A percentile compares a stretch with the other conserved stretches of the same genome.
Conservation (phyloP, 2,797 vertebrate genomes). For the Zalophus californianus region DNA sequence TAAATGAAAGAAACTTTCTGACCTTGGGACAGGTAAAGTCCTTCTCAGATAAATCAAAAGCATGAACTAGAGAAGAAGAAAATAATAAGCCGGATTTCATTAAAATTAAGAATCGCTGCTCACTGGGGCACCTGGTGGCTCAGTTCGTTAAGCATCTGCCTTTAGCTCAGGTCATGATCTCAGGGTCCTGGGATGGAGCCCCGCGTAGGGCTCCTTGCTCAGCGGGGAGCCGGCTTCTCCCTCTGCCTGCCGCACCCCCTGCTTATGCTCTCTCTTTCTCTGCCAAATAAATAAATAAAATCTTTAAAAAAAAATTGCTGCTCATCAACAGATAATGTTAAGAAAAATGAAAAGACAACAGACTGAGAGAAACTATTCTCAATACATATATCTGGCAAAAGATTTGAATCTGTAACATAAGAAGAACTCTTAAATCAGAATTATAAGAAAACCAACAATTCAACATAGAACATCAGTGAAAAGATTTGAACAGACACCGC, state of each 20-base stretch:
- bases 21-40: background rate
- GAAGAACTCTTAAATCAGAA: background rate
- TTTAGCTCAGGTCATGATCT: too few species aligned
- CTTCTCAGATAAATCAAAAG: constrained; percentile 8
- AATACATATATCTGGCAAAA: background rate
- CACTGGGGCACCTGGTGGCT: background rate
- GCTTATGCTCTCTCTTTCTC: too few species aligned
- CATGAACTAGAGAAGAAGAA: background rate
- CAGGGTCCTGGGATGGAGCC: too few species aligned
- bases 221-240: too few species aligned
- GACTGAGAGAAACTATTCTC: background rate
- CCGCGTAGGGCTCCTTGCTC: too few species aligned
- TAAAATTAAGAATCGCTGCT: background rate
- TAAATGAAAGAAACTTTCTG: background rate
- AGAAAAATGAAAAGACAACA: background rate
- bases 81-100: background rate
- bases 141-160: too few species aligned
- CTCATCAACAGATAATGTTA: background rate
- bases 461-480: background rate
- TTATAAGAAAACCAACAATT: background rate
- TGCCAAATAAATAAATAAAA: too few species aligned
- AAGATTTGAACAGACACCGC: background rate
- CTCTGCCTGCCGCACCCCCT: too few species aligned
- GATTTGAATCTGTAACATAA: background rate
- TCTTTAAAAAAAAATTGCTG: too few species aligned